These are phyloP conservation scores for Phrixothrix hirtus DNA, from an alignment of 2,888 invertebrate species.

Conservation along the genomic window DNA sequence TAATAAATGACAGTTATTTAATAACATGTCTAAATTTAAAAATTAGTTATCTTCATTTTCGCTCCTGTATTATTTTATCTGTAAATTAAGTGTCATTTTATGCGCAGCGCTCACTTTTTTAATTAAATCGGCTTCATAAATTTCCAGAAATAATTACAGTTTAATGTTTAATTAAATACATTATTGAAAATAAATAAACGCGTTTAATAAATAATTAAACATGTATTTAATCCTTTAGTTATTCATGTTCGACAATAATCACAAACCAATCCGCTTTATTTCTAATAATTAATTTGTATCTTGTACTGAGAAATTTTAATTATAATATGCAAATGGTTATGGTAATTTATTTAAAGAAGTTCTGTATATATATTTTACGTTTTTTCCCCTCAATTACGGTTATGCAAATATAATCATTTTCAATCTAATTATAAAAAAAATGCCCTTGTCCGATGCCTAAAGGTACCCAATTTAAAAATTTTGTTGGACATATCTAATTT, in stretches of 20 bases:
- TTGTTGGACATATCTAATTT: no score
- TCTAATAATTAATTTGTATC: conserved; percentile 12
- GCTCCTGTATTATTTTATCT: conserved; percentile 42
- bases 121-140: conserved; percentile 29
- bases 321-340: conserved; percentile 20
- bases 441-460: background rate
- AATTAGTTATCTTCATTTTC: conserved; percentile 32
- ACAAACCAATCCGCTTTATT: conserved; percentile 16
- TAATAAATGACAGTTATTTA: conserved; percentile 39
- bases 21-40: conserved; percentile 36
- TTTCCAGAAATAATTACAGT: conserved; percentile 26
- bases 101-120: conserved; percentile 26
- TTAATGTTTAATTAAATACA: conserved; percentile 29
- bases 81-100: conserved; percentile 44
- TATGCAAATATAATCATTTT: conserved; percentile 6
- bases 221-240: conserved; percentile 4
- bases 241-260: conserved; percentile 28
- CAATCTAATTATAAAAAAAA: background rate
- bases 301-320: conserved; percentile 15
- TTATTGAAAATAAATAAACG: conserved; percentile 22
- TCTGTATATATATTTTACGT: conserved; percentile 5
- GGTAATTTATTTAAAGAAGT: conserved; percentile 18
- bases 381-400: conserved; percentile 9
- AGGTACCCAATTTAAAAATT: background rate
- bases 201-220: conserved; percentile 13